phyloP scores from a whole-genome alignment of 1,140 invertebrate genomes.

The Epicauta chinensis region DNA sequence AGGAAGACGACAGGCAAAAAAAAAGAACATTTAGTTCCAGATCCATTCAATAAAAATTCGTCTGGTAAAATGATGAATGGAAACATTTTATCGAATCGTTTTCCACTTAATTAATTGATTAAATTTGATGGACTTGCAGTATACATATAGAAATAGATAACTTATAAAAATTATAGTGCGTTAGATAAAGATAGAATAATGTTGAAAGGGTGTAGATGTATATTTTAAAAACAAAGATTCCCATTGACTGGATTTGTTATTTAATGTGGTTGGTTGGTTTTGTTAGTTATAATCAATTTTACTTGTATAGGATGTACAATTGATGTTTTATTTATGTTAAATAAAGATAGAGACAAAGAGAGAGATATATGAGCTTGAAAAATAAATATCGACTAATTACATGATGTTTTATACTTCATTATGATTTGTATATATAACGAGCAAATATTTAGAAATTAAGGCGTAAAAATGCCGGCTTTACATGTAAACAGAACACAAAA shows the following conservation, averaged over 20 bases:
- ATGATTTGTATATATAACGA: constrained; percentile 23
- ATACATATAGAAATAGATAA: constrained; percentile 2
- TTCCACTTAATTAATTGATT: constrained; percentile 9
- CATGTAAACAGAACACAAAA: constrained; percentile 16
- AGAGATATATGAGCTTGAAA: not conserved
- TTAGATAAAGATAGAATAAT: not conserved
- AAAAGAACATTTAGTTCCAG: too few relatives aligned
- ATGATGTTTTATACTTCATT: constrained; percentile 26
- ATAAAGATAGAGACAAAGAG: constrained; percentile 7
- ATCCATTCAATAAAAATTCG: too few relatives aligned
- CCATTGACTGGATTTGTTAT: not conserved
- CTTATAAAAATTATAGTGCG: constrained; percentile 4
- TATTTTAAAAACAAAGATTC: constrained; percentile 1
- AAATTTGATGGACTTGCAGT: too few relatives aligned
- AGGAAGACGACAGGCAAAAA: too few relatives aligned
- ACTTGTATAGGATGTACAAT: not conserved
- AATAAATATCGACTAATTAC: constrained; percentile 21
- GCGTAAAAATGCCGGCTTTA: constrained; percentile 22
- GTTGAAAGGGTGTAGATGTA: too few relatives aligned
- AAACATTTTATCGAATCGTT: constrained; percentile 7
- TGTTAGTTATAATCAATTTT: too few relatives aligned
- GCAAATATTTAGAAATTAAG: constrained; percentile 25
- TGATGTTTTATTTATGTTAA: constrained; percentile 12
- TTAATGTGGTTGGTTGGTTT: not conserved
- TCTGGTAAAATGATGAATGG: constrained; percentile 4